Base-by-base conservation (phyloP, 2,113 vertebrate species). In the Hyaena hyaena region DNA sequence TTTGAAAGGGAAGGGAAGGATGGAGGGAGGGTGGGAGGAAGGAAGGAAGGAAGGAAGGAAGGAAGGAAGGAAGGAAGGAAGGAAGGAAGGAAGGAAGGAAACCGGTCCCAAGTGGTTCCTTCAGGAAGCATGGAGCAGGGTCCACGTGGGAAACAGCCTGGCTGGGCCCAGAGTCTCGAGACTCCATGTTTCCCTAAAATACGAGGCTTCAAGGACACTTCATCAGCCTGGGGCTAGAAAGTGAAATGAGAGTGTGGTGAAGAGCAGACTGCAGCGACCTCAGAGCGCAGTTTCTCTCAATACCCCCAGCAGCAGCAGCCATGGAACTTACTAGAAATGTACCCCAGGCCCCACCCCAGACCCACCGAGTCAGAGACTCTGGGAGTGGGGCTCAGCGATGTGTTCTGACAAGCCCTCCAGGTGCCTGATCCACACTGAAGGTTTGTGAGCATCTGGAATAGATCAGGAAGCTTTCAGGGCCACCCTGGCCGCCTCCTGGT, bases 231-330 rank as follows among this genome's bases (percentile, higher is more conserved):
- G 39, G n/a, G 2, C 31, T 31, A 10, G 48, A 93, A 55, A 28
- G 43, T 43, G 28, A 76, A 76, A 15, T 1, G 33, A 43, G 7
- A 80, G 28, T 7, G 76, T 4, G 8, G 28, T 10, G 7, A 26
- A 15, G 65, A 81, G 82, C 43, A 43, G 73, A 53, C 76, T 0
- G 19, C 9, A 68, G 23, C 9, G 11, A 65, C 76, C 87, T 84
- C n/a, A 35, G 16, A 43, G 50, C 3, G 21, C 1, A 4, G 16
- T 1, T 69, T 61, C 65, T 76, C n/a, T 31, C 1, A 0, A 26
- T 8, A 12, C 3, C 19, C 28, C 11, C 63, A 80, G 10, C 68
- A 35, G 16, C 28, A 7, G 2, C 11, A 31, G 4, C 48, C 33
- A 53, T 12, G 28, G 65, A 85, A 89, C 6, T 16, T 33, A 69